A percentile compares a stretch with the other conserved stretches of the same genome.
Evolutionary conservation across 2,888 invertebrate genomes (phyloP).

Genomic region (Chrysolina americana): DNA sequence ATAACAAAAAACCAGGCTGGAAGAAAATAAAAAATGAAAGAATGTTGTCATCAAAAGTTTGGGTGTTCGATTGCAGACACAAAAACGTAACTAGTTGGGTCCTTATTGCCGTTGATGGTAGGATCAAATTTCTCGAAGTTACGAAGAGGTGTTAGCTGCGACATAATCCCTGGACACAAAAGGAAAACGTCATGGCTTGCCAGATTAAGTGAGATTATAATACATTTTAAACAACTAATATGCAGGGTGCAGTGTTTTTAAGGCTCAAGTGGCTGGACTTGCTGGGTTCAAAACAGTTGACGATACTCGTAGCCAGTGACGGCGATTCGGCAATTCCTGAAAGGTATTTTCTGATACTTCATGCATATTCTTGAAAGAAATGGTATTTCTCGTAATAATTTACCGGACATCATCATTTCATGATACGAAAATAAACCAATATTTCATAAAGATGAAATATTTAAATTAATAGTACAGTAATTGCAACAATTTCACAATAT

Average conservation of each 20-base stretch:
- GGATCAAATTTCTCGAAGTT: slow-evolving; percentile 64
- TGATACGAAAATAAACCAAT: no score
- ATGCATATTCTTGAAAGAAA: no score
- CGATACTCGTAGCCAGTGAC: slow-evolving; percentile 34
- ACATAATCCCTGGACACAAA: slow-evolving; percentile 66
- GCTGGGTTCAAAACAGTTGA: slow-evolving; percentile 42
- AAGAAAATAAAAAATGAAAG: slow-evolving; percentile 47
- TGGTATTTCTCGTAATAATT: no score
- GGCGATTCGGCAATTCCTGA: not conserved
- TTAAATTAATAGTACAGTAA: no score
- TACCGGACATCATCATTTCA: no score
- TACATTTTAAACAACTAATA: slow-evolving; percentile 68
- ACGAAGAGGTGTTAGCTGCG: slow-evolving; percentile 63
- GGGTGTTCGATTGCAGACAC: slow-evolving; percentile 59
- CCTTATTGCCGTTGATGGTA: slow-evolving; percentile 61
- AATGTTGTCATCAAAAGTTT: slow-evolving; percentile 60
- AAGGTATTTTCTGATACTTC: not conserved
- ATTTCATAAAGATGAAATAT: no score
- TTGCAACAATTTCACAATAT: no score
- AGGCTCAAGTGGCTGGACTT: slow-evolving; percentile 48
- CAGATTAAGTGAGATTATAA: slow-evolving; percentile 68
- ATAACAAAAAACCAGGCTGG: slow-evolving; percentile 51
- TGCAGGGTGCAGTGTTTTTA: slow-evolving; percentile 59
- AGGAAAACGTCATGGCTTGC: slow-evolving; percentile 67
- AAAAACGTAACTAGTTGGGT: slow-evolving; percentile 50